Base-by-base conservation (phyloP, 2,797 vertebrate species). In the Lophotriccus pileatus region DNA sequence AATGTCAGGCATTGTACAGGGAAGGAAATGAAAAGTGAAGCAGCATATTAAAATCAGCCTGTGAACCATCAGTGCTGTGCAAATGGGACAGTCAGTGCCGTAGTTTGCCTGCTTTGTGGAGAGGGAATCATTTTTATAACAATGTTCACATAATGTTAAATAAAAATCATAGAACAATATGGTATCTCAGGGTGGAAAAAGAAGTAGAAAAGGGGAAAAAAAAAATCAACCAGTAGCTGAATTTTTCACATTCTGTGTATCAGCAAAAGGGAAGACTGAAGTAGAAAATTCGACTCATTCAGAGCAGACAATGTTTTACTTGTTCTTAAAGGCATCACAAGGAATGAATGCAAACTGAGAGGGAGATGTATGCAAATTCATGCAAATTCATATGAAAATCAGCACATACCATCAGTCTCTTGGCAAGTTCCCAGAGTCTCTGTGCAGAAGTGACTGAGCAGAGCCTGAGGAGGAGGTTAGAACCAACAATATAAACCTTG, bases 321-420 rank as follows among this genome's bases (percentile, higher is more conserved):
- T 91, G 67, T 78, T 94, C 83, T 81, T 76, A 68, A 72, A 88
- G 34, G 28, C 70, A 72, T 78, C 58, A 12, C 22, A 44, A 52
- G 63, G 82, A 91, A 74, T 62, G 59, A 90, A 93, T 76, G 59
- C 77, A 95, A 94, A 90, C 86, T 72, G 80, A 86, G 85, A 89
- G 55, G 37, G 50, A 90, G 50, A 58, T 78, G 58, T 82, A 87
- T 96, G 94, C 81, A 84, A 94, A 94, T 92, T 67, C 50, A 84
- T 89, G 59, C 75, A 92, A 93, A 94, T 91, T 47, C 28, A 43
- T 60, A 68, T 82, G 70, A 49, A 87, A 79, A 89, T 79, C 53
- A 84, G 84, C 78, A 89, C 59, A 62, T 62, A 21, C 46, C 76
- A 75, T 68, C 58, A 79, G 84, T 70, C 39, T 66, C 46, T 84